phyloP scores from a whole-genome alignment of 2,888 invertebrate genomes.

The Phyto melanocephala region DNA sequence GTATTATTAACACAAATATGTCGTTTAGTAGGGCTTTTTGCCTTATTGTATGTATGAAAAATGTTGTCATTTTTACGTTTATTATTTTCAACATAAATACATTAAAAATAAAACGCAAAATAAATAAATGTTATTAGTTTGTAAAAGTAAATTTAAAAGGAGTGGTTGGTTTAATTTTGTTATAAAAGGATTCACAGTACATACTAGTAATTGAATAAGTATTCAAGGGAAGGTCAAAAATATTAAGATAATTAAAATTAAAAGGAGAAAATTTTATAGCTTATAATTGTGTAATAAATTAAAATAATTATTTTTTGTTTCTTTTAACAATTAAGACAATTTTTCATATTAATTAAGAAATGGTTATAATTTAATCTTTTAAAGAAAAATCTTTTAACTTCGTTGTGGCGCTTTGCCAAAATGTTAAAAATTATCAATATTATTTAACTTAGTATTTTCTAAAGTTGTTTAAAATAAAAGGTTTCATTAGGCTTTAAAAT shows the following conservation, averaged over 20 bases:
- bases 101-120: not conserved
- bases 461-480: no score
- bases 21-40: constrained; percentile 1
- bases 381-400: no score
- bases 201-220: not conserved
- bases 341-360: no score
- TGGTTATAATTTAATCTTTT: no score
- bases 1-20: constrained; percentile 54
- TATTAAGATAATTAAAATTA: not conserved
- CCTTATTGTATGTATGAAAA: not conserved
- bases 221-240: not conserved
- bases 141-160: constrained; percentile 5
- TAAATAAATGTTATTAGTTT: not conserved
- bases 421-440: no score
- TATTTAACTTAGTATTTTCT: no score
- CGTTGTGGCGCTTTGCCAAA: no score
- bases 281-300: not conserved
- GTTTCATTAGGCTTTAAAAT: no score
- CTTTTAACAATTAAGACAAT: no score
- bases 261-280: not conserved
- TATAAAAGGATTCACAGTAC: not conserved
- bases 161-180: constrained; percentile 9
- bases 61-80: not conserved
- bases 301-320: not conserved
- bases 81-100: not conserved